Evolutionary conservation across 1,140 invertebrate species (phyloP).

Genomic region (Camponotus floridanus): DNA sequence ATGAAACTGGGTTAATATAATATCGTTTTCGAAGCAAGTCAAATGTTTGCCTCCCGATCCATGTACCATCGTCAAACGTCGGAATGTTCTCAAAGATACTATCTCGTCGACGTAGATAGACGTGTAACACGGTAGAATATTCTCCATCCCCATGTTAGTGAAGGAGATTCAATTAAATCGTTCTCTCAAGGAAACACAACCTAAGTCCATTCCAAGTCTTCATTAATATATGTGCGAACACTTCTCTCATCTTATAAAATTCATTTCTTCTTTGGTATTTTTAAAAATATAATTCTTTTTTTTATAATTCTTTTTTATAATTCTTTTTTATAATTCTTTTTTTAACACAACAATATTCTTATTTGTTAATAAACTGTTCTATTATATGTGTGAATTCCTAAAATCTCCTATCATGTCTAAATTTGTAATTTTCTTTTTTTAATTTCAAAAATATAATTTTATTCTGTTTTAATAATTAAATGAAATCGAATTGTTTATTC

Average conservation of each 20-base stretch:
- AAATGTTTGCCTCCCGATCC: constrained; percentile 37
- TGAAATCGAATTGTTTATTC: no score
- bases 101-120: constrained; percentile 40
- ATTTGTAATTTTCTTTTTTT: background rate
- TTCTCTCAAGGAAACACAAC: background rate
- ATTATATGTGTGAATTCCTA: background rate
- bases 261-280: constrained; percentile 7
- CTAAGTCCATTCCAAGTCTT: constrained; percentile 1
- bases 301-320: background rate
- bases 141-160: constrained; percentile 19
- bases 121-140: constrained; percentile 47
- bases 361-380: background rate
- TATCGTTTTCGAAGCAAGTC: constrained; percentile 12
- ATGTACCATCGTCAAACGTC: constrained; percentile 45
- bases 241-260: constrained; percentile 8
- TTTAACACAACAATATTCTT: background rate
- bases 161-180: constrained; percentile 38
- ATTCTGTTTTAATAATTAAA: no score
- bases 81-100: constrained; percentile 44
- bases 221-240: background rate
- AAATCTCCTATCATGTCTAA: background rate
- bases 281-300: background rate
- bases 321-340: background rate
- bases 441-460: background rate
- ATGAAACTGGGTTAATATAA: constrained; percentile 55